Base-by-base conservation (phyloP, 2,113 vertebrate genomes). In the Perca flavescens region DNA sequence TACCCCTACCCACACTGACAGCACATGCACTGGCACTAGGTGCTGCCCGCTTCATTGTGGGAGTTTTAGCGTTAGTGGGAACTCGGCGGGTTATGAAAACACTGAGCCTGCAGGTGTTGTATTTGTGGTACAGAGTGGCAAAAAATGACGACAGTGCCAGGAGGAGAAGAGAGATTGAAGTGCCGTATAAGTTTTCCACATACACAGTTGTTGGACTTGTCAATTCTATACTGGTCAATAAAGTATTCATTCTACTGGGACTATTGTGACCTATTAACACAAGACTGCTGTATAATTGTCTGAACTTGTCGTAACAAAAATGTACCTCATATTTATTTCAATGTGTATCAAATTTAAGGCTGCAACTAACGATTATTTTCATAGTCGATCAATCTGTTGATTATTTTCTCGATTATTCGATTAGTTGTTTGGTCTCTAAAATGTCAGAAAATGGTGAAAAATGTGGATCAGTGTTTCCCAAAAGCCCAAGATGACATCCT, bases 141-240 rank as follows among this genome's bases (percentile, higher is more conserved):
- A 8, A 84, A 0, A 21, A 62, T 0, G 95, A 98, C 74, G 25
- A 63, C 62, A 76, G 87, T 3, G 97, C 97, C 71, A 94, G 92
- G 56, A 94, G 87, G 13, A 94, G 96, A 57, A 95, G 94, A 77
- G 97, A 98, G 82, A 98, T 99, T 0, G 98, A 99, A 86, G 98
- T 99, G 72, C 97, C 98, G 0, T 97, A 95, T 16, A 99, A 98
- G 87, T 99, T 98, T 63, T 76, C 93, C 56, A 99, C 98, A 0
- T 99, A 99, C 65, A 92, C 93, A 2, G 87, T 93, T 0, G 94
- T 99, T 0, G 98, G 97, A 86, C 79, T 99, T 76, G 94, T 94
- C 2, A 95, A 98, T 8, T 96, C 96, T 0, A 94, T 96, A 15
- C 0, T 97, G 0, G 97, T 97, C 80, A 97, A 97, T 0, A 93